Percentiles rank a stretch among this genome's conserved stretches.
These are phyloP conservation scores for Polyergus mexicanus DNA, from an alignment of 1,140 invertebrate species.

Conservation along the genomic window DNA sequence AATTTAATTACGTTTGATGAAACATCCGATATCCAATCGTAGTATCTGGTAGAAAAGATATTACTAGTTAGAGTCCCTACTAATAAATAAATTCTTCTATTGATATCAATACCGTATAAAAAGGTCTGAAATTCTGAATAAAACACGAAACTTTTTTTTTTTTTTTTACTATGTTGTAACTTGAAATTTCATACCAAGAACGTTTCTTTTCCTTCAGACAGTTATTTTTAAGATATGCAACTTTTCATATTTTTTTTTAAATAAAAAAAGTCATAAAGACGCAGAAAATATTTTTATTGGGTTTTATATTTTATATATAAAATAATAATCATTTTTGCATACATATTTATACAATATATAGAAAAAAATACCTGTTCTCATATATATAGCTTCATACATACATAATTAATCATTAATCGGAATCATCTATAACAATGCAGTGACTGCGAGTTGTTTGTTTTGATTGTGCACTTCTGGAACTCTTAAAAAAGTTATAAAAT, in stretches of 20 bases:
- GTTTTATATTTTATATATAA: background rate
- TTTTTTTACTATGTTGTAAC: background rate
- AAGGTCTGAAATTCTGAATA: too few relatives aligned
- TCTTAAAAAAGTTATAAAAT: constrained; percentile 13
- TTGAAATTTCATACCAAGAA: background rate
- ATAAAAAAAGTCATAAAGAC: background rate
- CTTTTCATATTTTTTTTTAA: background rate
- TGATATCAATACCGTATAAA: background rate
- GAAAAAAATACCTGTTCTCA: background rate
- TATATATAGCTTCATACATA: background rate
- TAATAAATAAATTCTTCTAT: background rate
- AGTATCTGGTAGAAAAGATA: background rate
- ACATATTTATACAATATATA: background rate
- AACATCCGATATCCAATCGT: background rate
- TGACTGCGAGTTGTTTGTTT: background rate
- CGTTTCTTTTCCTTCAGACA: background rate
- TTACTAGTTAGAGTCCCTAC: too few relatives aligned
- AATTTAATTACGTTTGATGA: background rate
- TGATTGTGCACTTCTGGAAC: background rate
- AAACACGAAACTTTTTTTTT: background rate
- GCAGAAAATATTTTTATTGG: constrained; percentile 19
- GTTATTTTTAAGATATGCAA: background rate
- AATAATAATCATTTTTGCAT: constrained; percentile 11
- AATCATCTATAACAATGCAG: constrained; percentile 33
- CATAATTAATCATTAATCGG: constrained; percentile 41